Conservation (phyloP, 2,113 vertebrate genomes). For the Saguinus imperator region DNA sequence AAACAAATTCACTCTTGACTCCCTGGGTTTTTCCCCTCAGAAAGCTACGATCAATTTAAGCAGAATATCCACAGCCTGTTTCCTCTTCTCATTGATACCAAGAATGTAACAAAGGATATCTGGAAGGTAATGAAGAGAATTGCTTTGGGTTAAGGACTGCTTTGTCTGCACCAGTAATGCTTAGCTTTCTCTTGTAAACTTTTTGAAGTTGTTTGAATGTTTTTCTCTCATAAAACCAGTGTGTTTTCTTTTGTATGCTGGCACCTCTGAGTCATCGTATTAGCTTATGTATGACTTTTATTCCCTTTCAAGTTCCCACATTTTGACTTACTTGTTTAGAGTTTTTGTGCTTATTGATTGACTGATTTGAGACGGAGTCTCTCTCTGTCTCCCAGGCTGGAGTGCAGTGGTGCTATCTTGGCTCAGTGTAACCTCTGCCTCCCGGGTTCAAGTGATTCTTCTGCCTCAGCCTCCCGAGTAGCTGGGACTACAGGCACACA, state of each 20-base stretch:
- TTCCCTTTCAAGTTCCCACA: background rate
- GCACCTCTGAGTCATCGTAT: fast-evolving
- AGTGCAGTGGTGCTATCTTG: no score
- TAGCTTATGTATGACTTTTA: background rate
- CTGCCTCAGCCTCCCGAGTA: no score
- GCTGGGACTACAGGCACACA: no score
- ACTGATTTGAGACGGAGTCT: no score
- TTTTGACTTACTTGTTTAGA: background rate
- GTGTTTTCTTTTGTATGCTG: background rate
- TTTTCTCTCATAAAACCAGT: background rate
- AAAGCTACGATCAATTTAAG: slow-evolving; percentile 86
- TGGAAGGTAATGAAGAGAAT: slow-evolving; percentile 80
- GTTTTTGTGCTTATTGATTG: background rate
- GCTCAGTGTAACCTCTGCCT: no score
- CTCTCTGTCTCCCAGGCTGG: no score
- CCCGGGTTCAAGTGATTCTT: no score
- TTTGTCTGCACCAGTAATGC: no score
- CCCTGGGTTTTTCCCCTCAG: slow-evolving; percentile 60
- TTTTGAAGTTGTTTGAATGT: background rate
- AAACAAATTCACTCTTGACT: background rate
- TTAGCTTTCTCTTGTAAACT: background rate
- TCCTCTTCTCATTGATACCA: slow-evolving; percentile 86
- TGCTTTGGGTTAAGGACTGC: background rate
- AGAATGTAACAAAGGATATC: slow-evolving; percentile 81
- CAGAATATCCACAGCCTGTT: slow-evolving; percentile 84